These are phyloP conservation scores for Liasis olivaceus DNA, from an alignment of 2,797 vertebrate genomes.

Conservation along the genomic window DNA sequence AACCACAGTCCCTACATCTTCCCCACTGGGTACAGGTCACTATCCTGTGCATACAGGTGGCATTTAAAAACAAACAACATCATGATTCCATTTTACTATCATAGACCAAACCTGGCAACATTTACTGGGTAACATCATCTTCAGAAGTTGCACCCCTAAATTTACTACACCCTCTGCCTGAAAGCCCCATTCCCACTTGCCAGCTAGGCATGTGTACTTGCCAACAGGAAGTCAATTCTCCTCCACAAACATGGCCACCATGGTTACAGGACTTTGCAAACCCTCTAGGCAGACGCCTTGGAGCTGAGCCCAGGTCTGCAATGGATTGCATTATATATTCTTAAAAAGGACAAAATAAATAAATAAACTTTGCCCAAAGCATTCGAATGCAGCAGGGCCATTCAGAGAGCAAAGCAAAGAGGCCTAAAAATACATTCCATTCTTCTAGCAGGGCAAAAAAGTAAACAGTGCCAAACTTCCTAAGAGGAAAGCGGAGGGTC, in stretches of 20 bases:
- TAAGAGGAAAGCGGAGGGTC: not conserved
- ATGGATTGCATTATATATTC: constrained; percentile 41
- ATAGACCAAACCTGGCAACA: not conserved
- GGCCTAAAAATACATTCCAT: constrained; percentile 17
- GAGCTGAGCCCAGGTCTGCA: constrained; percentile 40
- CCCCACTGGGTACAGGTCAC: not conserved
- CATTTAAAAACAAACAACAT: not conserved
- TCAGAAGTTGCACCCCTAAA: not conserved
- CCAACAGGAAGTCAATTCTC: not conserved
- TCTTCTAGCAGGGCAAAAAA: constrained; percentile 16
- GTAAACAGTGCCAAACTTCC: constrained; percentile 21
- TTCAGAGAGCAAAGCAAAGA: constrained; percentile 11
- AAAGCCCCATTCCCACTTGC: not conserved
- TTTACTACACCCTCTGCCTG: not conserved
- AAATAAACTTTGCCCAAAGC: constrained; percentile 26
- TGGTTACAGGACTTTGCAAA: not conserved
- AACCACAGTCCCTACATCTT: not conserved
- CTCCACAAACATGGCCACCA: not conserved
- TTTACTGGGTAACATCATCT: not conserved
- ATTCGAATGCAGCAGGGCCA: not conserved
- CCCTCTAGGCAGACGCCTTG: not conserved
- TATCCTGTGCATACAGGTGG: not conserved
- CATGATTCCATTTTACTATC: not conserved
- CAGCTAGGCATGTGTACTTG: not conserved
- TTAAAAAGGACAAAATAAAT: constrained; percentile 23